Percentiles rank a stretch among this genome's conserved stretches.
These are phyloP conservation scores for Tridacna crocea DNA, from an alignment of 2,888 invertebrate species.

Conservation along the genomic window DNA sequence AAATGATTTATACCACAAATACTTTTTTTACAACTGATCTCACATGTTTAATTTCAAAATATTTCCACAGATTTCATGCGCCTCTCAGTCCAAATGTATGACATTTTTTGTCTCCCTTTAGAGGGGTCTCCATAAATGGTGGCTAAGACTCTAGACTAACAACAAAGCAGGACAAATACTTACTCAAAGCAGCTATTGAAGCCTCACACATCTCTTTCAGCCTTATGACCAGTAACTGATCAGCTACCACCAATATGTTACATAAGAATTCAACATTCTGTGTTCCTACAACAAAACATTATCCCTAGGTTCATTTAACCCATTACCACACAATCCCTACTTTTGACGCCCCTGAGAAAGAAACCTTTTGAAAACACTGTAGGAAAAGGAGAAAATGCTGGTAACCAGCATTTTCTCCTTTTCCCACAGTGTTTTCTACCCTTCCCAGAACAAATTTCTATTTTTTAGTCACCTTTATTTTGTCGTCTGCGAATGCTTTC, in stretches of 20 bases:
- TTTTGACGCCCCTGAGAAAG: too few species aligned
- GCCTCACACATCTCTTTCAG: slow-evolving; percentile 90
- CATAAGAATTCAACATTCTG: slow-evolving; percentile 90
- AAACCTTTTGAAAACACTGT: not conserved
- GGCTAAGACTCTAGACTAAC: not conserved
- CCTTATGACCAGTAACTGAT: slow-evolving; percentile 90
- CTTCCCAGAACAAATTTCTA: too few species aligned
- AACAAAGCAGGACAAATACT: slow-evolving; percentile 54
- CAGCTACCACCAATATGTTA: slow-evolving; percentile 91
- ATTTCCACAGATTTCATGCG: too few species aligned
- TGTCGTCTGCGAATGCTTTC: too few species aligned
- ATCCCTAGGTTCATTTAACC: not conserved
- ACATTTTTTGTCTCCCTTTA: too few species aligned
- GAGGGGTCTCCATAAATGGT: too few species aligned
- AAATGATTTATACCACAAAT: too few species aligned
- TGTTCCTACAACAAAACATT: slow-evolving; percentile 85
- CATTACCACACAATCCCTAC: too few species aligned
- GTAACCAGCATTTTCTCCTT: not conserved
- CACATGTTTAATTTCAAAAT: too few species aligned
- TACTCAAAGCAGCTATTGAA: slow-evolving; percentile 87
- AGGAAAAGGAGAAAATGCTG: not conserved
- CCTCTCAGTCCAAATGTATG: too few species aligned
- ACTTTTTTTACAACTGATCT: too few species aligned
- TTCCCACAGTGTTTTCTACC: not conserved
- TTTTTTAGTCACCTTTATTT: too few species aligned